Evolutionary conservation across 2,888 invertebrate species (phyloP).

Genomic region (Brenthis ino): DNA sequence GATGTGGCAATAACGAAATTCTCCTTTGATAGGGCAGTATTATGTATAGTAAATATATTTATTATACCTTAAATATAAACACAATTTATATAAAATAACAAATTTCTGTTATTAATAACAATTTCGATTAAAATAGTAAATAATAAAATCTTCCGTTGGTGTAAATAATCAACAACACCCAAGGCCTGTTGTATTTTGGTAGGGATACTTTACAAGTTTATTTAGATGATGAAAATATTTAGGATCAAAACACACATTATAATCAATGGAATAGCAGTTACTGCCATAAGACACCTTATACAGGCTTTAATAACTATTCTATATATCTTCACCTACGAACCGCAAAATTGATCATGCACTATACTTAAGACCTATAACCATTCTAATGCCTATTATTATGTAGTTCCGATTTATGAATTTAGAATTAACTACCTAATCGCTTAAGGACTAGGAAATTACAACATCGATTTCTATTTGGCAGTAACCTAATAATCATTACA

Average conservation of each 20-base stretch:
- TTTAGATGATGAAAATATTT: slow-evolving; percentile 11
- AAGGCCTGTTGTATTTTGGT: slow-evolving; percentile 19
- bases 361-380: slow-evolving; percentile 50
- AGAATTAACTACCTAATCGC: slow-evolving; percentile 56
- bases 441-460: slow-evolving; percentile 73
- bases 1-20: slow-evolving; percentile 10
- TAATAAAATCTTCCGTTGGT: slow-evolving; percentile 18
- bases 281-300: slow-evolving; percentile 23
- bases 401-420: slow-evolving; percentile 55
- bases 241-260: slow-evolving; percentile 15
- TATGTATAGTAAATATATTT: slow-evolving; percentile 13
- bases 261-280: slow-evolving; percentile 19
- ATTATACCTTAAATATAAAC: slow-evolving; percentile 16
- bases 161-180: slow-evolving; percentile 16
- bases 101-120: not conserved
- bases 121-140: slow-evolving; percentile 18
- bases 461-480: slow-evolving; percentile 79
- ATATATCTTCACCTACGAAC: slow-evolving; percentile 46
- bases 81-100: slow-evolving; percentile 17
- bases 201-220: slow-evolving; percentile 22
- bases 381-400: slow-evolving; percentile 53
- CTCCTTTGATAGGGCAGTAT: slow-evolving; percentile 12
- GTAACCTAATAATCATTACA: slow-evolving; percentile 71
- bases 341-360: slow-evolving; percentile 66
- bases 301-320: slow-evolving; percentile 29